These are phyloP conservation scores for Lipotes vexillifer DNA, from an alignment of 2,113 vertebrate species.

Conservation along the genomic window DNA sequence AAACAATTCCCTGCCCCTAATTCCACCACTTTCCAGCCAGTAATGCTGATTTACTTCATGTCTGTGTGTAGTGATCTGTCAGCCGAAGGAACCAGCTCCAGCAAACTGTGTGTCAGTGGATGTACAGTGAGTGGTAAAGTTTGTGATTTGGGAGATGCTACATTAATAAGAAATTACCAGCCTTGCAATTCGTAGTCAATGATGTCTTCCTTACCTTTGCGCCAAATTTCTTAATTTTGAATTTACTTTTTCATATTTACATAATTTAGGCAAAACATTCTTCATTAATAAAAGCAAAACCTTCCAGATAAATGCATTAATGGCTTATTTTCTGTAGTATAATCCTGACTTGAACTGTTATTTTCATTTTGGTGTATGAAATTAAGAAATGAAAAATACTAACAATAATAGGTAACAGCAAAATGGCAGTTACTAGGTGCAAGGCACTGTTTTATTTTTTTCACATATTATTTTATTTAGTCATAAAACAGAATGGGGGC, in stretches of 20 bases:
- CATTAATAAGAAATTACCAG: background rate
- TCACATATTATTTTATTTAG: background rate
- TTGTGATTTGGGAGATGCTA: background rate
- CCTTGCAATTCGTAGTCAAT: background rate
- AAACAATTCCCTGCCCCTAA: background rate
- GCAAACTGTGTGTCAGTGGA: background rate
- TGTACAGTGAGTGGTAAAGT: background rate
- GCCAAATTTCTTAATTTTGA: background rate
- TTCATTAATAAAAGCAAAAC: background rate
- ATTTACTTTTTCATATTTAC: background rate
- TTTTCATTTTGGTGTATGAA: background rate
- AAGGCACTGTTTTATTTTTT: background rate
- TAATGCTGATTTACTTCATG: background rate
- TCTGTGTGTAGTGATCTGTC: background rate
- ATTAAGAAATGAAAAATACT: background rate
- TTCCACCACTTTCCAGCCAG: background rate
- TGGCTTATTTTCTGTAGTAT: background rate
- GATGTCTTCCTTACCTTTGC: background rate
- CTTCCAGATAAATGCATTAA: background rate
- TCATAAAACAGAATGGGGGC: background rate
- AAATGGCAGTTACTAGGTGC: background rate
- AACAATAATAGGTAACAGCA: background rate
- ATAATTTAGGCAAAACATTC: background rate
- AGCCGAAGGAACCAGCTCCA: background rate
- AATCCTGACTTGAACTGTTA: background rate